Conservation (phyloP, 2,888 invertebrate genomes). For the Pachymerium ferrugineum region DNA sequence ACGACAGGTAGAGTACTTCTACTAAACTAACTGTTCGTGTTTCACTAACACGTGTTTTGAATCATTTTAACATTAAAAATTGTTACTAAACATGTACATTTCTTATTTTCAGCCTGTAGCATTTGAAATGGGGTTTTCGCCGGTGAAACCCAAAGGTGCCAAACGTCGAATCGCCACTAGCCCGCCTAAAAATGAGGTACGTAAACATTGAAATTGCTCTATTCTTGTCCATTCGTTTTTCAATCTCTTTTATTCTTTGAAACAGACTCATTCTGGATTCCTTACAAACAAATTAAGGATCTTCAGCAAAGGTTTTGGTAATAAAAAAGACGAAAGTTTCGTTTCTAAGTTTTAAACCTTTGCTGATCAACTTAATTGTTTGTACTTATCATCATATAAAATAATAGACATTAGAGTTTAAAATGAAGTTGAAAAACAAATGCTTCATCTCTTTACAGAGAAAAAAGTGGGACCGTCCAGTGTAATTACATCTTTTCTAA, state of each 20-base stretch:
- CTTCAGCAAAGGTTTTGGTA: background rate
- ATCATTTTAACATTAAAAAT: background rate
- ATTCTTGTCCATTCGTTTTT: too few species aligned
- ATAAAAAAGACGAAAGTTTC: background rate
- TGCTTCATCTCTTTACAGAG: background rate
- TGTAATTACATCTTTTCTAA: too few species aligned
- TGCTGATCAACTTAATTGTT: too few species aligned
- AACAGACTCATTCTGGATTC: background rate
- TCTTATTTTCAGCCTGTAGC: background rate
- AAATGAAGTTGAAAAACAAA: too few species aligned
- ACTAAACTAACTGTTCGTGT: background rate
- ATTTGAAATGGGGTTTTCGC: background rate
- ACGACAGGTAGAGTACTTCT: background rate
- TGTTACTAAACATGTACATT: background rate
- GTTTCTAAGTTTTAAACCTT: background rate
- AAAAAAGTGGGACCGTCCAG: background rate
- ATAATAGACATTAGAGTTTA: too few species aligned
- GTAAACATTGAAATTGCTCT: background rate
- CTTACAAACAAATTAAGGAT: background rate
- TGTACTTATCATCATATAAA: too few species aligned
- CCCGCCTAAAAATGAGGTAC: background rate
- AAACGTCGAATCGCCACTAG: background rate
- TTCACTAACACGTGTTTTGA: background rate
- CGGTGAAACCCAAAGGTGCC: background rate
- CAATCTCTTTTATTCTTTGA: too few species aligned